Evolutionary conservation across 2,888 invertebrate genomes (phyloP), one percentile per base, ranked within the genome.

Genomic region (Melanchra persicariae): DNA sequence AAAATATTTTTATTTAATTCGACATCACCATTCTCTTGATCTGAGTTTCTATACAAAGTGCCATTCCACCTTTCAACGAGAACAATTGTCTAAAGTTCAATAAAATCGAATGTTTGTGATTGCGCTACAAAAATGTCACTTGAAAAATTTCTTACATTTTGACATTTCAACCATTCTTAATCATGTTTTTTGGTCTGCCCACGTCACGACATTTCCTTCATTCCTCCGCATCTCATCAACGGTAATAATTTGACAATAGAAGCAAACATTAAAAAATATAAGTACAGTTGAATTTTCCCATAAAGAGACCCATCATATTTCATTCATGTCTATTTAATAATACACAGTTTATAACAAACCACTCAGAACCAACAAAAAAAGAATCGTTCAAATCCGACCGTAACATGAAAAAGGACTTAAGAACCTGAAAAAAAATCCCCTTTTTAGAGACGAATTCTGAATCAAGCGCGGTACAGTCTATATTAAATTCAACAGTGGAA

Each of bases 401-500:
- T 43, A 52, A 81, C 79, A 83, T 49, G 70, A 81, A 78, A 82
- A 74, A 55, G 60, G 26, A 74, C 77, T 77, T 69, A 76, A 57
- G 60, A 19, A 7, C 37, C 12, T 2, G 65, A 65, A 74, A 70
- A 70, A 43, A 62, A 78, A 67, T 7, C 49, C 61, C 49, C 40
- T 74, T 81, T 83, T 74, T 65, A 60, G 62, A 75, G 79, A 40
- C 73, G 70, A 72, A 77, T 68, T 70, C 68, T 52, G 86, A 88
- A 88, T 87, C 85, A 87, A 85, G 83, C 85, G 84, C 79, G 84
- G 82, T 83, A 83, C 81, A 85, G 84, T 88, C 83, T 86, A 88
- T 89, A 89, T 89, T 89, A 91, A 89, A 91, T 92, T 90, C 91
- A 91, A 85, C 88, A 87, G 87, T 81, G 81, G 85, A 85, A 89